These are phyloP conservation scores for Blera fallax DNA, from an alignment of 2,888 invertebrate genomes.

Conservation along the genomic window DNA sequence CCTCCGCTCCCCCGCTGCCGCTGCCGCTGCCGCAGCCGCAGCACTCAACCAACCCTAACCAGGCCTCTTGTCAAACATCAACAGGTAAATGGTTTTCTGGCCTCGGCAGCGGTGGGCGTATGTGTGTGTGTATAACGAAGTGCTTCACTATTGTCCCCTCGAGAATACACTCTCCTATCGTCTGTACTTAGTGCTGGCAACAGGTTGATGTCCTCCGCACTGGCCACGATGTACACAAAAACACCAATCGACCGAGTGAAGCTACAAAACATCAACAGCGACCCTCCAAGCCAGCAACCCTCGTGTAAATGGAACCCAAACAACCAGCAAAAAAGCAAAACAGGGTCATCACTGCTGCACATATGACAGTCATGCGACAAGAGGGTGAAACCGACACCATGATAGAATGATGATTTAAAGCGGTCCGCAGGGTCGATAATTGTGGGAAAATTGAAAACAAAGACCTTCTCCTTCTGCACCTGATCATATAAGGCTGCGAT, in stretches of 20 bases:
- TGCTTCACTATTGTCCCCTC: constrained; percentile 17
- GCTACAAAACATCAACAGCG: not conserved
- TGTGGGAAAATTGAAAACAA: constrained; percentile 65
- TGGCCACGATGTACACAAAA: constrained; percentile 10
- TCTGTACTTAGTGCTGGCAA: constrained; percentile 28
- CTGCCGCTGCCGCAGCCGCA: not conserved
- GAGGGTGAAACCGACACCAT: constrained; percentile 57
- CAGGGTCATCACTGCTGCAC: constrained; percentile 60
- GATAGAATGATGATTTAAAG: not conserved
- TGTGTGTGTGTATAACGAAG: constrained; percentile 17
- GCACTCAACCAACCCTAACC: constrained; percentile 39
- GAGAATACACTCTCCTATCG: constrained; percentile 2
- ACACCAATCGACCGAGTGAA: constrained; percentile 37
- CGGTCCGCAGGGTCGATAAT: constrained; percentile 41
- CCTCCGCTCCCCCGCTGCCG: too few relatives aligned
- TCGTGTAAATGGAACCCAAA: constrained; percentile 28
- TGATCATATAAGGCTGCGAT: constrained; percentile 17
- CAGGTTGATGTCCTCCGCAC: constrained; percentile 49
- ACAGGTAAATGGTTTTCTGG: constrained; percentile 57
- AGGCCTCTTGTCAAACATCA: constrained; percentile 40
- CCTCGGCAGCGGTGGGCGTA: not conserved
- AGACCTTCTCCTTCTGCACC: constrained; percentile 37
- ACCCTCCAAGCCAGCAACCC: constrained; percentile 20
- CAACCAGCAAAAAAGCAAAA: constrained; percentile 1
- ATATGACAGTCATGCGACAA: constrained; percentile 55